phyloP scores from a whole-genome alignment of 2,797 vertebrate species.

The Phoxinus dragarum region DNA sequence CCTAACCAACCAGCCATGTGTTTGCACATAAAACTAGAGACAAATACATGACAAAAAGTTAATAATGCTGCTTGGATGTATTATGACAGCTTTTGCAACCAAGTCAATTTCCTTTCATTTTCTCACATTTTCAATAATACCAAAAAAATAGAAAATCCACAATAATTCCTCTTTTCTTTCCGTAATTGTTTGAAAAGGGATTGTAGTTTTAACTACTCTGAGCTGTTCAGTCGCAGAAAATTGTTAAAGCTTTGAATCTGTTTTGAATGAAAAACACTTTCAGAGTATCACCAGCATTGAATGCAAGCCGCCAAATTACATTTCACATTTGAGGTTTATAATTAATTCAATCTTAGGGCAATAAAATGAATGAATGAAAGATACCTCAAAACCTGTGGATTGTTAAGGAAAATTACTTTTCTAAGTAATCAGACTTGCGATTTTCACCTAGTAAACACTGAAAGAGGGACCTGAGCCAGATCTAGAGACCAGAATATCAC shows the following conservation, averaged over 20 bases:
- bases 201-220: not conserved
- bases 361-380: not conserved
- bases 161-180: slow-evolving; percentile 9
- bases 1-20: too few species aligned
- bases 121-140: not conserved
- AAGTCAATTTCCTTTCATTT: slow-evolving; percentile 9
- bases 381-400: not conserved
- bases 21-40: too few species aligned
- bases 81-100: not conserved
- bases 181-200: not conserved
- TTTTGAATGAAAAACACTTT: slow-evolving; percentile 4
- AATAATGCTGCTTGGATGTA: not conserved
- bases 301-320: not conserved
- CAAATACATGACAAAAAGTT: too few species aligned
- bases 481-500: not conserved
- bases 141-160: not conserved
- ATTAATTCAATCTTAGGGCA: not conserved
- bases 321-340: not conserved
- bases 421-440: not conserved
- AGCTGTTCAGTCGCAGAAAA: not conserved
- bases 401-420: not conserved
- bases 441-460: not conserved
- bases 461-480: not conserved
- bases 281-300: not conserved
- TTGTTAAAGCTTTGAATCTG: not conserved